Conservation (phyloP, 1,140 invertebrate genomes). For the Dinoponera quadriceps region DNA sequence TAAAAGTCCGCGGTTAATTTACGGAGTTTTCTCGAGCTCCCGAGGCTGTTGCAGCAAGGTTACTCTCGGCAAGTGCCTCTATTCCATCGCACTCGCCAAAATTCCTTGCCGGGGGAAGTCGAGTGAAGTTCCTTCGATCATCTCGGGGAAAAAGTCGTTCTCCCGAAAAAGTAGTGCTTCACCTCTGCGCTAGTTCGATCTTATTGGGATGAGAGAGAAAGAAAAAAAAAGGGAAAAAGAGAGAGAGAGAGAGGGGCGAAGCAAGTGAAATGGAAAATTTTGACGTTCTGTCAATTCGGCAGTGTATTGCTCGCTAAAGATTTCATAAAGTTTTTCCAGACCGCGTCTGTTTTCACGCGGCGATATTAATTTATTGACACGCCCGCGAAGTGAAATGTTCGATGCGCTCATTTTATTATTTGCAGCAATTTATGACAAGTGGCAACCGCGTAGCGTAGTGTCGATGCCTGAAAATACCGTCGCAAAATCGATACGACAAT, state of each 20-base stretch:
- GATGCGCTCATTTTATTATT: no score
- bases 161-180: conserved; percentile 11
- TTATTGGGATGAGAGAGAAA: conserved; percentile 40
- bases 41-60: conserved; percentile 11
- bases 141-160: not conserved
- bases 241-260: no score
- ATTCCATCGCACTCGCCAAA: conserved; percentile 49
- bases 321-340: no score
- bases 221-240: not conserved
- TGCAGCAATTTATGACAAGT: not conserved
- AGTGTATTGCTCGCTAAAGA: no score
- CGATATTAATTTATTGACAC: no score
- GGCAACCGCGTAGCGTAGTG: not conserved
- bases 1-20: conserved; percentile 24
- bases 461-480: conserved; percentile 1
- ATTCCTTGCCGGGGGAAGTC: conserved; percentile 46
- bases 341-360: no score
- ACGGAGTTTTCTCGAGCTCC: conserved; percentile 7
- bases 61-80: conserved; percentile 20
- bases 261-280: conserved; percentile 1
- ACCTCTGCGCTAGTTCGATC: conserved; percentile 24
- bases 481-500: conserved; percentile 38
- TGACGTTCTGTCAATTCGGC: no score
- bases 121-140: conserved; percentile 49
- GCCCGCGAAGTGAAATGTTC: no score